Evolutionary conservation across 2,113 vertebrate species (phyloP).

Genomic region (Oryzias woworae): DNA sequence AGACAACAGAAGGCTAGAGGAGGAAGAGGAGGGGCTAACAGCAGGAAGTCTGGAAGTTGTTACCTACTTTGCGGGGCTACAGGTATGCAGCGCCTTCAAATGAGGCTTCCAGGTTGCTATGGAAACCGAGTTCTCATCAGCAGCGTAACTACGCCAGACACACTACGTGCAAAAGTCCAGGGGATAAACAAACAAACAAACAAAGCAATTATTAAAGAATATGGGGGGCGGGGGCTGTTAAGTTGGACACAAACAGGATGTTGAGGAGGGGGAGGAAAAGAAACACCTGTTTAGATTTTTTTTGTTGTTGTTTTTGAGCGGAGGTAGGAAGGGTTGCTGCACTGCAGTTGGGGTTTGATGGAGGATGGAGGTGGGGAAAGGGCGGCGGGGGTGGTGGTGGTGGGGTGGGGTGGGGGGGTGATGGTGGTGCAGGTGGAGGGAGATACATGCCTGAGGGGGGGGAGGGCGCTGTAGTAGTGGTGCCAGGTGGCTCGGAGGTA

Average conservation of each 20-base stretch:
- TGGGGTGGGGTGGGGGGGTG: conserved; percentile 23
- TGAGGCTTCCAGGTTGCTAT: conserved; percentile 99
- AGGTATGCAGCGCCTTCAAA: conserved; percentile 99
- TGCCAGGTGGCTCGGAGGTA: conserved; percentile 86
- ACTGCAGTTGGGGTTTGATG: conserved; percentile 8
- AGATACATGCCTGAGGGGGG: conserved; percentile 88
- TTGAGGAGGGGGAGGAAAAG: conserved; percentile 45
- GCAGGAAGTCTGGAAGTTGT: conserved; percentile 77
- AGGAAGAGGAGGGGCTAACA: conserved; percentile 66
- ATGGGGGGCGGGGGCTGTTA: conserved; percentile 31
- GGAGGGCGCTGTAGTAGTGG: conserved; percentile 85
- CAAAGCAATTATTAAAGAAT: conserved; percentile 44
- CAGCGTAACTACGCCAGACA: conserved; percentile 99
- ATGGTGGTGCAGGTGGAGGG: conserved; percentile 43
- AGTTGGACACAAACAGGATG: conserved; percentile 68
- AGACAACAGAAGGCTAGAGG: conserved; percentile 27
- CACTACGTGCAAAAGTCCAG: conserved; percentile 88
- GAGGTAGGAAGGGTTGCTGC: conserved; percentile 67
- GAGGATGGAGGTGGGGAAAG: conserved; percentile 11
- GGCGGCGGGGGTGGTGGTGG: conserved; percentile 18
- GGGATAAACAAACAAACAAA: conserved; percentile 70
- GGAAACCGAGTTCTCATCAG: conserved; percentile 99
- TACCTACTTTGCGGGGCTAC: conserved; percentile 99
- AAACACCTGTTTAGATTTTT: conserved; percentile 83
- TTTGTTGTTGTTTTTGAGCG: too few relatives aligned